Percentiles rank a stretch among this genome's conserved stretches.
Conservation (phyloP, 2,797 vertebrate genomes). For the Aratinga solstitialis region DNA sequence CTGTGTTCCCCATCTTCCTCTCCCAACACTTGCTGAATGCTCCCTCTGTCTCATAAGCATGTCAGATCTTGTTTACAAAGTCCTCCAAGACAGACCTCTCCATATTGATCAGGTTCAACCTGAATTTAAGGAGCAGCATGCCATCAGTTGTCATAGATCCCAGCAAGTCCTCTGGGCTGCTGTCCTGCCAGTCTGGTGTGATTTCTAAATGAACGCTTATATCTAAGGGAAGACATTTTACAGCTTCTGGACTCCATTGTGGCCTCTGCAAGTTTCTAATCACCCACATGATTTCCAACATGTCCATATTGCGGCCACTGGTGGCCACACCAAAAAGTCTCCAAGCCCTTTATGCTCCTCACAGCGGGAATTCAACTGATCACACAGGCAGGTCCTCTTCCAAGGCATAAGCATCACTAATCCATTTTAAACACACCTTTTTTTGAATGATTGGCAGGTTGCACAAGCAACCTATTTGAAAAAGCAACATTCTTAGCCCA, state of each 20-base stretch:
- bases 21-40: neutral
- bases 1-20: neutral
- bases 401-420: neutral
- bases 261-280: neutral
- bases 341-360: neutral
- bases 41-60: neutral
- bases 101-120: neutral
- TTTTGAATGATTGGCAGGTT: neutral
- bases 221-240: neutral
- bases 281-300: neutral
- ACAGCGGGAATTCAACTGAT: neutral
- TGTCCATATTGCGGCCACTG: neutral
- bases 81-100: neutral
- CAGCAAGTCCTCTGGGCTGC: neutral
- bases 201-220: neutral
- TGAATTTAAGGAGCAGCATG: neutral
- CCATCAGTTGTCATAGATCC: neutral
- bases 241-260: neutral
- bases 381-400: neutral
- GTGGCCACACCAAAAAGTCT: neutral
- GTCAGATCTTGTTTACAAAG: neutral
- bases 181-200: neutral
- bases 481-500: neutral
- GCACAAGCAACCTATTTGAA: neutral
- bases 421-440: neutral